phyloP scores from a whole-genome alignment of 2,797 vertebrate genomes.

The Labeo calbasu region DNA sequence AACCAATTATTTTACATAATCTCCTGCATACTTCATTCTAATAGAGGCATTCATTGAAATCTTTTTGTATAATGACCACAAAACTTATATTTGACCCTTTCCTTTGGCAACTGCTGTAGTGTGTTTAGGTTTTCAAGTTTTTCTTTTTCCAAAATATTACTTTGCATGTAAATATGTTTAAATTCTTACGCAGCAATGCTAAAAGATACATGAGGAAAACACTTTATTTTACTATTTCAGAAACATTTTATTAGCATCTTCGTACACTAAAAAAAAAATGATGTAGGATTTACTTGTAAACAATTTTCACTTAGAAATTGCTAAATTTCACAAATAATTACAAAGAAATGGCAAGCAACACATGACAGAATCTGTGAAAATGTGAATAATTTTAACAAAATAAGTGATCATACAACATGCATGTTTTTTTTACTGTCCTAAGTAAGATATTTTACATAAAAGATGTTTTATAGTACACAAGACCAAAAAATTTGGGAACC shows the following conservation, averaged over 20 bases:
- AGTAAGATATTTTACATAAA: too few relatives aligned
- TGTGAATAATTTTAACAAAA: too few relatives aligned
- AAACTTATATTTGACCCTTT: neutral
- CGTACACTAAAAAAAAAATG: too few relatives aligned
- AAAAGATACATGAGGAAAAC: neutral
- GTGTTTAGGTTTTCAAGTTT: neutral
- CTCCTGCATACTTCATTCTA: conserved; percentile 2
- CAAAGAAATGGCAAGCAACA: neutral
- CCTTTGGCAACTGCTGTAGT: neutral
- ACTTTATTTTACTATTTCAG: neutral
- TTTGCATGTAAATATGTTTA: neutral
- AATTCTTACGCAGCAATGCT: neutral
- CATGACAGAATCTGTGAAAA: too few relatives aligned
- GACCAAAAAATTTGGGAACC: too few relatives aligned
- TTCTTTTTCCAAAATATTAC: neutral
- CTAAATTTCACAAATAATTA: neutral
- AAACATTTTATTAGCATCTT: neutral
- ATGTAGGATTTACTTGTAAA: neutral
- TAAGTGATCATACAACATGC: too few relatives aligned
- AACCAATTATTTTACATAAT: conserved; percentile 6
- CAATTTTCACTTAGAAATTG: neutral
- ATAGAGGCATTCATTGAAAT: neutral
- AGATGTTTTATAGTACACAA: too few relatives aligned
- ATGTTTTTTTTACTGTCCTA: too few relatives aligned
- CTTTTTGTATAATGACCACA: neutral